These are phyloP conservation scores for Drosophila bocki DNA, from an alignment of 1,140 invertebrate genomes.

Conservation along the genomic window DNA sequence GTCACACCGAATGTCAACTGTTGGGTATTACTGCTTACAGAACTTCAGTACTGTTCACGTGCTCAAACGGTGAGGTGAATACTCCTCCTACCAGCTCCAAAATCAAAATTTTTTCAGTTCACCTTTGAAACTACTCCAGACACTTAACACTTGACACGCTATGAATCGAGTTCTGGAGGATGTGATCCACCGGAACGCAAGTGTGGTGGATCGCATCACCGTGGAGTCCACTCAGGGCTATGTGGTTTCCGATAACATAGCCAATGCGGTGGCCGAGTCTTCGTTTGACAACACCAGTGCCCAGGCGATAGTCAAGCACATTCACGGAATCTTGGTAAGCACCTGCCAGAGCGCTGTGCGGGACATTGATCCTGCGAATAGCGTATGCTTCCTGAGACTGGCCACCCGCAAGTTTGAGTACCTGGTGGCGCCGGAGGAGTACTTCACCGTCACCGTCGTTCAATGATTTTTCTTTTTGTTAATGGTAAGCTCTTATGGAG, in stretches of 20 bases:
- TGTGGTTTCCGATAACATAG: conserved; percentile 67
- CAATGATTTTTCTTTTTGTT: conserved; percentile 31
- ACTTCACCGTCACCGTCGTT: conserved; percentile 78
- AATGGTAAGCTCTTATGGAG: too few relatives aligned
- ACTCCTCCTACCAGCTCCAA: not conserved
- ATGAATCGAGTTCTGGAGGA: conserved; percentile 70
- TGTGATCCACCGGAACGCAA: conserved; percentile 50
- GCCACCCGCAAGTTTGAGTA: conserved; percentile 77
- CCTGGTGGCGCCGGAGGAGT: conserved; percentile 73
- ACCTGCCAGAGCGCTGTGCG: conserved; percentile 67
- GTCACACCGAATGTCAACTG: not conserved
- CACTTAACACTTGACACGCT: not conserved
- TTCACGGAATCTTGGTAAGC: conserved; percentile 48
- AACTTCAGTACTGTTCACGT: not conserved
- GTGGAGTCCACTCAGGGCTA: conserved; percentile 64
- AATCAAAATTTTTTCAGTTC: not conserved
- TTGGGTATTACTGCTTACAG: not conserved
- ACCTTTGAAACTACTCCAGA: not conserved
- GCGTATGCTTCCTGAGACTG: conserved; percentile 65
- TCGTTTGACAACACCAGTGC: conserved; percentile 79
- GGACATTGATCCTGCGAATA: conserved; percentile 71
- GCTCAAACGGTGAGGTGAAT: not conserved
- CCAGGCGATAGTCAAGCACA: conserved; percentile 70
- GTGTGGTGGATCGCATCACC: conserved; percentile 68
- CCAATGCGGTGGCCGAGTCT: conserved; percentile 57